These are phyloP conservation scores for Rhynchomys soricoides DNA, from an alignment of 2,113 vertebrate species.

Conservation along the genomic window DNA sequence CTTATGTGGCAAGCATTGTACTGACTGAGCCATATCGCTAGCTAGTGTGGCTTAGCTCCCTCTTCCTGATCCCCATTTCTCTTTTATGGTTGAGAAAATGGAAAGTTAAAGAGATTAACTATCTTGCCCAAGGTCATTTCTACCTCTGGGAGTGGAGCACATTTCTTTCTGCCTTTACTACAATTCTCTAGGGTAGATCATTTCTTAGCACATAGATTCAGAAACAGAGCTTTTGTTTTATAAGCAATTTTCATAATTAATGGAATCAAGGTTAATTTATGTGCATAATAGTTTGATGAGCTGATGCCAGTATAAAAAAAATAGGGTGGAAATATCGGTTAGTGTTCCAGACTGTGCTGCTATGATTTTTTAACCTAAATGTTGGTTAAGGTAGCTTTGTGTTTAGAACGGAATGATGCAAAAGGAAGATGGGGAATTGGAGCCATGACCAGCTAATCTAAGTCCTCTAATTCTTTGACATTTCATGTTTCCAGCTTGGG, in stretches of 20 bases:
- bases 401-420: constrained; percentile 21
- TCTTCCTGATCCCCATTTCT: neutral
- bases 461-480: neutral
- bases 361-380: constrained; percentile 38
- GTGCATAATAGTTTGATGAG: constrained; percentile 45
- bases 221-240: constrained; percentile 52
- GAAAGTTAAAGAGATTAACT: constrained; percentile 57
- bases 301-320: constrained; percentile 16
- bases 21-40: too few species aligned
- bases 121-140: constrained; percentile 36
- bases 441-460: neutral
- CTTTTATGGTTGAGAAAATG: constrained; percentile 44
- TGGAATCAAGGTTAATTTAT: constrained; percentile 61
- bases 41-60: neutral
- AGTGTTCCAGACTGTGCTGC: neutral
- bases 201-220: constrained; percentile 6
- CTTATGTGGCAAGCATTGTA: too few species aligned
- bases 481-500: neutral
- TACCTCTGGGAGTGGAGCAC: neutral
- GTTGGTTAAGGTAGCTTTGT: neutral
- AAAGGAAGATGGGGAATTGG: neutral
- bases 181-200: constrained; percentile 30
- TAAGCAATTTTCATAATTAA: constrained; percentile 61
- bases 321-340: neutral
- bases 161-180: neutral